Conservation (phyloP, 2,888 invertebrate genomes). For the Fabriciana adippe region DNA sequence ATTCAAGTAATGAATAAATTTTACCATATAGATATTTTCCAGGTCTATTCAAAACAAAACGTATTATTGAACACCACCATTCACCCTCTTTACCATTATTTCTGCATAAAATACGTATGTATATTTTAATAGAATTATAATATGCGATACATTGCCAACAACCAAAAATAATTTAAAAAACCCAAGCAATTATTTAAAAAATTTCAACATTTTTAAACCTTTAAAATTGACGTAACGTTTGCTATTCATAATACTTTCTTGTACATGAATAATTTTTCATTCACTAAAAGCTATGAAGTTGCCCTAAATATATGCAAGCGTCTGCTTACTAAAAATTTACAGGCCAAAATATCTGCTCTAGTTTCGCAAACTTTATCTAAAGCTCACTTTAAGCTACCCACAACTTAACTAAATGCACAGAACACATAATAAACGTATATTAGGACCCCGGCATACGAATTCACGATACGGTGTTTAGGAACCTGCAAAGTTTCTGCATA, state of each 20-base stretch:
- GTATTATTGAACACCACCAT: no score
- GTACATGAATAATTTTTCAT: constrained; percentile 8
- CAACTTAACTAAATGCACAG: constrained; percentile 38
- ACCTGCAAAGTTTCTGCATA: constrained; percentile 37
- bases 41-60: no score
- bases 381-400: constrained; percentile 27
- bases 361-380: constrained; percentile 34
- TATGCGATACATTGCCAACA: no score
- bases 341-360: constrained; percentile 34
- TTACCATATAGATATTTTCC: no score
- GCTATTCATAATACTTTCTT: background rate
- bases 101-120: no score
- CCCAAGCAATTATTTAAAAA: no score
- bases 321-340: constrained; percentile 24
- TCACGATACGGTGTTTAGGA: constrained; percentile 34
- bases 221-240: background rate
- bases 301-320: constrained; percentile 9
- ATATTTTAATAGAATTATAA: no score
- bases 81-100: no score
- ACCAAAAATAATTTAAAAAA: no score
- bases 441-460: constrained; percentile 33
- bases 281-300: constrained; percentile 15
- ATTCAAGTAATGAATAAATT: no score
- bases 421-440: constrained; percentile 37
- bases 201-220: background rate